Evolutionary conservation across 2,888 invertebrate species (phyloP), one percentile per base, ranked within the genome.

Genomic region (Troilus luridus): DNA sequence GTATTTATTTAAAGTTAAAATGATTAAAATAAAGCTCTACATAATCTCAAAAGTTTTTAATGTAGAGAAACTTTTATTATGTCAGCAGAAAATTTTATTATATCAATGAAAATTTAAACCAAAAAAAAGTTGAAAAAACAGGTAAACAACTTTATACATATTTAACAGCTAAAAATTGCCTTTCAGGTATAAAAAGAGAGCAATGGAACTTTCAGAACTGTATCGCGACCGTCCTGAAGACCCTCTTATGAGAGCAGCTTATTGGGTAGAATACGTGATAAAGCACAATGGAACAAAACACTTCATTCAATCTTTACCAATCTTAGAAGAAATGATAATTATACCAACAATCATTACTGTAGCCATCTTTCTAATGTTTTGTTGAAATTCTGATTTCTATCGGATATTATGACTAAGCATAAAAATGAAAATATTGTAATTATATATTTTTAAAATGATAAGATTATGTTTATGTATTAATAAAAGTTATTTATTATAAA

Each of bases 221-320:
- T 93, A 92, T 92, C 89, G 92, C 10, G 96, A 96, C 93, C 94
- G 96, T 54, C 95, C 95, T 0, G 93, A 95, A 93, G 94, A 94
- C 24, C 95, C 96, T 0, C 93, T 96, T 91, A 95, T 96, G 67
- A 95, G 95, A 59, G 95, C 95, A 0, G 94, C 96, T 0, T 96
- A 95, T 94, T 96, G 96, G 96, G 95, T 95, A 88, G 96, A 96
- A 93, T 96, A 96, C 92, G 95, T 96, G 0, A 94, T 95, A 21
- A 94, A 95, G 67, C 95, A 96, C 77, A 90, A 90, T 6, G 90
- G 90, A 1, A 90, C 90, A 19, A 77, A 56, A 17, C 77, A 90
- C 27, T 72, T 90, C 12, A 7, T 77, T 41, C 90, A 90, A 59
- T n/a, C 90, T 11, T 27, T 24, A 24, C 54, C 90, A 24, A 56